phyloP scores from a whole-genome alignment of 35 echinoderm and acorn worm genomes.

The Amphiura filiformis region DNA sequence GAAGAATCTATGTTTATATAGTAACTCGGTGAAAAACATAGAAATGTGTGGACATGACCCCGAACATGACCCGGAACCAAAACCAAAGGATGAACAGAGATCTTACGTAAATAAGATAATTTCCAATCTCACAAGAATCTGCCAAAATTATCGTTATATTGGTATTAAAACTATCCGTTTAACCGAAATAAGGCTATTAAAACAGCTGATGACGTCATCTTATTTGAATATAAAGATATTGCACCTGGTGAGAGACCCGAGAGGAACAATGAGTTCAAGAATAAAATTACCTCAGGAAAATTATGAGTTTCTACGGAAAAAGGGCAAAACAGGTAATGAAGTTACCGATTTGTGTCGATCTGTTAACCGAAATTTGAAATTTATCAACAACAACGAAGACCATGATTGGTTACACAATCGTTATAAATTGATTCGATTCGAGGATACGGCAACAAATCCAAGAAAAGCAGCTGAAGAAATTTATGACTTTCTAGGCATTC shows the following conservation, averaged over 20 bases:
- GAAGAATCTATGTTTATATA: neutral
- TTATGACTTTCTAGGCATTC: conserved; percentile 52
- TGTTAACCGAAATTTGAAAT: conserved; percentile 59
- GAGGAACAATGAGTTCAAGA: conserved; percentile 81
- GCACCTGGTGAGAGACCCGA: conserved; percentile 82
- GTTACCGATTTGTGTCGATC: conserved; percentile 59
- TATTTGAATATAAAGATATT: conserved; percentile 64
- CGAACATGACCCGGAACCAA: too few species aligned
- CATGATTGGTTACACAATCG: conserved; percentile 51
- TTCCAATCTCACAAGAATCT: conserved; percentile 12
- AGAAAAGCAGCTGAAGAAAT: conserved; percentile 51
- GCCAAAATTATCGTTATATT: conserved; percentile 20
- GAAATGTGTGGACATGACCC: neutral
- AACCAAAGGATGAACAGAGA: conserved; percentile 10
- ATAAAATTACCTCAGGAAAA: conserved; percentile 21
- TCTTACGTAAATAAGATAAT: neutral
- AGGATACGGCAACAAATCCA: conserved; percentile 64
- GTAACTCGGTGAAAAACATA: neutral
- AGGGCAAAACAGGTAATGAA: conserved; percentile 39
- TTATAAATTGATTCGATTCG: conserved; percentile 70
- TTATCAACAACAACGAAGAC: neutral
- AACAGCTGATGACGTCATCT: conserved; percentile 24
- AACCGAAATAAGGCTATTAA: conserved; percentile 42
- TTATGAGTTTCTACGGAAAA: conserved; percentile 55
- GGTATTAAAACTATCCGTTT: conserved; percentile 77